phyloP scores from a whole-genome alignment of 1,140 invertebrate species.

The Arion vulgaris region DNA sequence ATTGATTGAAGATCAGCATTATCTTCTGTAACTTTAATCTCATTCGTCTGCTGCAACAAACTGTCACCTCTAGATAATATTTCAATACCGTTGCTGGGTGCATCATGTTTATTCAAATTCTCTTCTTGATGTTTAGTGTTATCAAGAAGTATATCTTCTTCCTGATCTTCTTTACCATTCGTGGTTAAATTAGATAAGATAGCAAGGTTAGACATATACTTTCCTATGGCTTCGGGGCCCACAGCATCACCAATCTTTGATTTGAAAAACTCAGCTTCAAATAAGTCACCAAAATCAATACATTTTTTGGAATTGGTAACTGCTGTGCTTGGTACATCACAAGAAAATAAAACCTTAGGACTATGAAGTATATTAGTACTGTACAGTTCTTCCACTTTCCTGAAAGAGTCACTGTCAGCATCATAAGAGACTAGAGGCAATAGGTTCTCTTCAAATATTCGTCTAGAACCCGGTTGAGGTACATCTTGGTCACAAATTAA shows the following conservation, averaged over 20 bases:
- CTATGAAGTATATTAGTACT: constrained; percentile 52
- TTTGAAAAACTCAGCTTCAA: constrained; percentile 35
- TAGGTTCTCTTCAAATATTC: constrained; percentile 42
- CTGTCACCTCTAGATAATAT: background rate
- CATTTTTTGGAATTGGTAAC: constrained; percentile 51
- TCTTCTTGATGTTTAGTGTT: background rate
- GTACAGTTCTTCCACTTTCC: background rate
- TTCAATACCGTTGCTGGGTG: background rate
- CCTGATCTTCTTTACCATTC: background rate
- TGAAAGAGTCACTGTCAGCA: background rate
- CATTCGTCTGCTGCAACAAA: background rate
- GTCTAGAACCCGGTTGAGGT: background rate
- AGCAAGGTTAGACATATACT: constrained; percentile 8
- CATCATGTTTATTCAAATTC: background rate
- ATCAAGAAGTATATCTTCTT: background rate
- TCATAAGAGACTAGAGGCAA: constrained; percentile 39
- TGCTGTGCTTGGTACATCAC: constrained; percentile 26
- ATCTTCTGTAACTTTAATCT: background rate
- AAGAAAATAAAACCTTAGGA: constrained; percentile 61
- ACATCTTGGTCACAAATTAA: too few relatives aligned
- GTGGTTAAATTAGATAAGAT: background rate
- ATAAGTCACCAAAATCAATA: constrained; percentile 45
- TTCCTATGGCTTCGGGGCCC: constrained; percentile 40
- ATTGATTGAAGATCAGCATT: background rate
- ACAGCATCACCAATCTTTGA: constrained; percentile 46